Base-by-base conservation (phyloP, 1,140 invertebrate genomes). In the Drosophila funebris region DNA sequence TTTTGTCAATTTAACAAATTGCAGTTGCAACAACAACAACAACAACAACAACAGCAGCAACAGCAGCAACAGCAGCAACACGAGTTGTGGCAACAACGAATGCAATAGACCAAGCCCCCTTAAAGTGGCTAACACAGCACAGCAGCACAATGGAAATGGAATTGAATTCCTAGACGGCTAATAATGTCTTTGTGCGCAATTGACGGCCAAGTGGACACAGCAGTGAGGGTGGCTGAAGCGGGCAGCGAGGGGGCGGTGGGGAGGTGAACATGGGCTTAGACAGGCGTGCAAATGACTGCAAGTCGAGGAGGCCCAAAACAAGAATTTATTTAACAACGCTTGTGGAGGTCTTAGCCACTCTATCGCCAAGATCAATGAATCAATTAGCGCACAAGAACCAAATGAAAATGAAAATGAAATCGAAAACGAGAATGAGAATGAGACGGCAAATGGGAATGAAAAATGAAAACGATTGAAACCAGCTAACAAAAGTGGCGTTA, bases 1-100 rank as follows among this genome's bases (percentile, higher is more conserved):
- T 87, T 87, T 87, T 87, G 82, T 87, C 82, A 87, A 87, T 87
- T 87, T 87, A 87, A 88, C 83, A 87, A 87, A 87, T 88, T 87
- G 82, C 82, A 41, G 62, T 57, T 31, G 57, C 81, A 78, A 50
- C 73, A 74, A 69, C 50, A 36, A 37, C 73, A 56, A 68, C 69
- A 57, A 39, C 50, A 71, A 37, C 16, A 44, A 31, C 57, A 56
- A 31, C 33, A 54, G n/a, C 20, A 71, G 43, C 39, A 36, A 33
- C 43, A 70, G 50, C 18, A 18, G 29, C 18, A 53, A 22, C 33
- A 54, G n/a, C 14, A 66, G 41, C 39, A 33, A 33, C 48, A n/a
- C n/a, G n/a, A n/a, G n/a, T n/a, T n/a, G n/a, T n/a, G n/a, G n/a
- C n/a, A n/a, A n/a, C n/a, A n/a, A n/a, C n/a, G n/a, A n/a, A n/a